A percentile compares a stretch with the other conserved stretches of the same genome.
phyloP scores from a whole-genome alignment of 1,140 invertebrate species.

The Neodiprion fabricii region DNA sequence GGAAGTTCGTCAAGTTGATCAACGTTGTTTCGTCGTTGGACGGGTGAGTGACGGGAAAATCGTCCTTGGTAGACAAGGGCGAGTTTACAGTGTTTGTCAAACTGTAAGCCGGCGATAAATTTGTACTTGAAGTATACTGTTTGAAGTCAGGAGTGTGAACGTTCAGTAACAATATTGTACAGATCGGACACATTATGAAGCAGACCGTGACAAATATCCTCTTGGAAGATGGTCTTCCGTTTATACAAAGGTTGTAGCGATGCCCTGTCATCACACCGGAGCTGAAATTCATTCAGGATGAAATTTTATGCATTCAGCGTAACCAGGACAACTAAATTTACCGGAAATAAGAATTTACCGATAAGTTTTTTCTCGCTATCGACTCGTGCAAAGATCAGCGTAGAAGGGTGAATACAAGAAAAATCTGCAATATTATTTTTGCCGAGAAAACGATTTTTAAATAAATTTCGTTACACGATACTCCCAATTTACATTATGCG shows the following conservation, averaged over 20 bases:
- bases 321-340: no score
- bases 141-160: conserved; percentile 41
- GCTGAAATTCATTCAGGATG: neutral
- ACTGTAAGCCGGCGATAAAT: conserved; percentile 34
- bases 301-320: no score
- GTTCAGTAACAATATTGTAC: conserved; percentile 34
- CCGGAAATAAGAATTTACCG: no score
- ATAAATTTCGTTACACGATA: no score
- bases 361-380: no score
- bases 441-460: no score
- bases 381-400: no score
- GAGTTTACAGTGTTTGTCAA: conserved; percentile 38
- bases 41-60: conserved; percentile 42
- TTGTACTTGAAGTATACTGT: conserved; percentile 31
- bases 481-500: no score
- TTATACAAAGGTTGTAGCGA: conserved; percentile 49
- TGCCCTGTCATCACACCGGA: conserved; percentile 41
- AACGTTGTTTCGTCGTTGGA: conserved; percentile 55
- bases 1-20: conserved; percentile 67
- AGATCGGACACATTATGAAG: conserved; percentile 39
- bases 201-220: conserved; percentile 38
- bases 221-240: conserved; percentile 44
- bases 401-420: no score
- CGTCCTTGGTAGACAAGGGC: conserved; percentile 29
- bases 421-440: no score